Evolutionary conservation across 2,888 invertebrate genomes (phyloP), one percentile per base, ranked within the genome.

Genomic region (Leptothorax acervorum): DNA sequence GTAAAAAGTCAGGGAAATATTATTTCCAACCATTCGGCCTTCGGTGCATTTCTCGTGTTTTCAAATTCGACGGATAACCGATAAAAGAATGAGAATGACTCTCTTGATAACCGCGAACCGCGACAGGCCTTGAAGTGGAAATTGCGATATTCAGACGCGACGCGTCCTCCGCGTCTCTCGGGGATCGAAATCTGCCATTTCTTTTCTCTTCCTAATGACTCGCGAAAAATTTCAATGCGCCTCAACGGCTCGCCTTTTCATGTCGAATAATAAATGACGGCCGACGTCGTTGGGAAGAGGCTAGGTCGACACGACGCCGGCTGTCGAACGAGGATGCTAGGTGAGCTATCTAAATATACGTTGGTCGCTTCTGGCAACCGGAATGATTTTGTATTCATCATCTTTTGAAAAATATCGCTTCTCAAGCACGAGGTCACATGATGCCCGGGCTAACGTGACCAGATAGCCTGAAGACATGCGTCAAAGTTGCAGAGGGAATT

Each of bases 221-320:
- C 88, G 91, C 87, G 89, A 92, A 90, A 86, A 90, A 89, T 90
- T 89, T 88, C 90, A 90, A 90, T 89, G 87, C 86, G 53, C 73
- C 85, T 74, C 84, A 53, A 83, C 78, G 73, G 60, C 74, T 74
- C 35, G 86, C 53, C 81, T 85, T 88, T 89, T 91, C 88, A 84
- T 79, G 68, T 76, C 68, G 90, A 91, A 92, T 93, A 92, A 93
- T 92, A 93, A 93, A 92, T 92, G 91, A 89, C 86, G 90, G 79
- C 35, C 60, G 76, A 71, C 62, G 63, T 15, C 63, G 71, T 81
- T 74, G 65, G 55, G 18, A 63, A 51, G 55, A 63, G 57, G 55
- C 42, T 65, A 42, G 48, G 55, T 70, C 35, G 55, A 12, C 48
- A 42, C 68, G 83, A 60, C 74, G 74, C 42, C 55, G 45, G 57